Evolutionary conservation across 2,113 vertebrate species (phyloP).

Genomic region (Alosa alosa): DNA sequence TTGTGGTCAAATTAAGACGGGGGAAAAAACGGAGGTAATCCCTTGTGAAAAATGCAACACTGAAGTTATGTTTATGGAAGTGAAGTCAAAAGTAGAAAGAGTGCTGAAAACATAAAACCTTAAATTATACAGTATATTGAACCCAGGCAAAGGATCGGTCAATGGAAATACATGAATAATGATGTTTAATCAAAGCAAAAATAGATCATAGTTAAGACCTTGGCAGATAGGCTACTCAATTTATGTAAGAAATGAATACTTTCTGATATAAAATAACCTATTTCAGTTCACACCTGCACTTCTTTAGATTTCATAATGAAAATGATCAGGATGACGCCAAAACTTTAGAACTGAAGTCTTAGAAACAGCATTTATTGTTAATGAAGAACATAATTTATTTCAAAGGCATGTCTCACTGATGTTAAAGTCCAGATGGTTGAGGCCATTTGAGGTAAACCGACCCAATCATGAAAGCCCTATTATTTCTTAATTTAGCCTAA

Average conservation of each 20-base stretch:
- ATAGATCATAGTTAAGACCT: background rate
- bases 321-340: background rate
- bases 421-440: background rate
- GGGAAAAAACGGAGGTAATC: constrained; percentile 11
- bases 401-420: background rate
- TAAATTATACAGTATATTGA: constrained; percentile 2
- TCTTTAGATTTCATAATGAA: background rate
- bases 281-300: background rate
- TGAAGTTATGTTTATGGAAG: background rate
- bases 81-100: background rate
- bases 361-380: background rate
- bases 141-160: background rate
- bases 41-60: background rate
- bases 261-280: background rate
- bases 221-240: background rate
- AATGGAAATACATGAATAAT: background rate
- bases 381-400: background rate
- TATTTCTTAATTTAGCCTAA: background rate
- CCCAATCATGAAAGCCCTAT: background rate
- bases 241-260: background rate
- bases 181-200: background rate
- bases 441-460: background rate
- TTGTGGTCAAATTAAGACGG: constrained; percentile 10
- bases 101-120: constrained; percentile 12
- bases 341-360: background rate